Evolutionary conservation across 1,140 invertebrate genomes (phyloP).

Genomic region (Halictus rubicundus): DNA sequence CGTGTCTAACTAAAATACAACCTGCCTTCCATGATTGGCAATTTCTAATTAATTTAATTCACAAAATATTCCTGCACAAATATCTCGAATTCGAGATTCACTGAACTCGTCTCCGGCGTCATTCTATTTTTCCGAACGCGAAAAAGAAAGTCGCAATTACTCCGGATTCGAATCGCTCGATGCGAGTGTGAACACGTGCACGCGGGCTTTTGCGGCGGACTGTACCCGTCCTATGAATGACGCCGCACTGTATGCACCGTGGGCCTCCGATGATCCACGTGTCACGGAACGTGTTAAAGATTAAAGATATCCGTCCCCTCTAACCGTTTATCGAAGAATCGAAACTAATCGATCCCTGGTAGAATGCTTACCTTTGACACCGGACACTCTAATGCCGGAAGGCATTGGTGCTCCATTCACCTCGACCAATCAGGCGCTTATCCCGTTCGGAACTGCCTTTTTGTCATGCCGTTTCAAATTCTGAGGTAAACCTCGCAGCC

Average conservation of each 20-base stretch:
- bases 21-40: too few species aligned
- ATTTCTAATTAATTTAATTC: too few species aligned
- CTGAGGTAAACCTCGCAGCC: not conserved
- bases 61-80: too few species aligned
- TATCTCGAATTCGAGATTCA: too few species aligned
- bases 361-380: not conserved
- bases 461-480: not conserved
- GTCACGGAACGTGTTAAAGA: not conserved
- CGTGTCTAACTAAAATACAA: too few species aligned
- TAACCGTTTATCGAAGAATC: not conserved
- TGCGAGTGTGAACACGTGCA: too few species aligned
- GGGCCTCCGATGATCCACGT: conserved; percentile 22
- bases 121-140: too few species aligned
- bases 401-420: not conserved
- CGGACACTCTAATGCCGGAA: too few species aligned
- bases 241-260: not conserved
- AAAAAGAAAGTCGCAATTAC: too few species aligned
- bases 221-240: not conserved
- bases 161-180: too few species aligned
- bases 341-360: not conserved
- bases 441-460: not conserved
- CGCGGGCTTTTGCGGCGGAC: not conserved
- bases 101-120: too few species aligned
- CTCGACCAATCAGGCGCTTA: not conserved
- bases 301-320: not conserved